Evolutionary conservation across 2,888 invertebrate species (phyloP).

Genomic region (Cheilosia vernalis): DNA sequence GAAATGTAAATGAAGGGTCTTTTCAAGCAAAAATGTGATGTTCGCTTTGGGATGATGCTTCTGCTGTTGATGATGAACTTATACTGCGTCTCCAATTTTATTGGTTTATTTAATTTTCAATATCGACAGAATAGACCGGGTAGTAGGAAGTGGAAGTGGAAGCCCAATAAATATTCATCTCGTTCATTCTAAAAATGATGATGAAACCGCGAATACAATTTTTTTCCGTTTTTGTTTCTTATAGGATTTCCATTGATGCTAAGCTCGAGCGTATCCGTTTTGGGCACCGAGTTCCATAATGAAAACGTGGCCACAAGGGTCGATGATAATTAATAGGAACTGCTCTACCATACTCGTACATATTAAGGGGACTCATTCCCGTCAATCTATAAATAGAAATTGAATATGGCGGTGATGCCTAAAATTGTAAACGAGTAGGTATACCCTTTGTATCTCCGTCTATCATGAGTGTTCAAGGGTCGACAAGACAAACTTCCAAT

Average conservation of each 20-base stretch:
- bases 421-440: constrained; percentile 1
- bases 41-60: neutral
- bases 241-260: neutral
- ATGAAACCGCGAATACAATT: neutral
- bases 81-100: constrained; percentile 38
- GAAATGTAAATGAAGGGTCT: constrained; percentile 48
- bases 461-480: constrained; percentile 15
- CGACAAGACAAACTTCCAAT: neutral
- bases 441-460: constrained; percentile 15
- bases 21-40: neutral
- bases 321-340: constrained; percentile 34
- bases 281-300: neutral
- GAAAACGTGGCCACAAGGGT: neutral
- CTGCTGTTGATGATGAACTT: constrained; percentile 37
- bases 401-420: constrained; percentile 13
- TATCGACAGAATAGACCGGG: constrained; percentile 7
- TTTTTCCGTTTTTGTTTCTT: neutral
- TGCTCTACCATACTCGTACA: neutral
- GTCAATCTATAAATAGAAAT: constrained; percentile 29
- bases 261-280: constrained; percentile 25
- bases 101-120: constrained; percentile 60
- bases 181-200: constrained; percentile 25
- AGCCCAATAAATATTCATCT: constrained; percentile 55
- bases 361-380: neutral
- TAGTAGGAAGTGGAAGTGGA: neutral